Conservation (phyloP, 2,888 invertebrate species). For the Drosophila hamatofila region DNA sequence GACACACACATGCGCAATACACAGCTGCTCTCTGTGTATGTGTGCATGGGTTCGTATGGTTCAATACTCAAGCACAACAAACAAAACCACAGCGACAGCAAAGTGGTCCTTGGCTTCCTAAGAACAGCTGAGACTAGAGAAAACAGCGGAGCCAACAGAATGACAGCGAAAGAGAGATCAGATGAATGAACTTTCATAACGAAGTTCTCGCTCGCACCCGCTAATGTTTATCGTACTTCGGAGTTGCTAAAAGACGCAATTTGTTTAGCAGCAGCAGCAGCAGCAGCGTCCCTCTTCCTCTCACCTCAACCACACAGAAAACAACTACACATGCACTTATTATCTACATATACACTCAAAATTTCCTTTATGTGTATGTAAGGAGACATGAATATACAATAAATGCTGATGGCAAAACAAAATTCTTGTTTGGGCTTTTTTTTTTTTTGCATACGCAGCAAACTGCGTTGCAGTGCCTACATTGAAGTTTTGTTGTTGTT, state of each 20-base stretch:
- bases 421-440: conserved; percentile 17
- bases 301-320: neutral
- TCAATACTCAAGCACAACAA: conserved; percentile 18
- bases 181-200: conserved; percentile 52
- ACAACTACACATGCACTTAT: neutral
- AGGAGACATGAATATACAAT: conserved; percentile 20
- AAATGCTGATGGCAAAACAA: conserved; percentile 19
- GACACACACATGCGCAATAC: conserved; percentile 58
- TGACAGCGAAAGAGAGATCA: conserved; percentile 43
- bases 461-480: conserved; percentile 39
- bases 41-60: neutral
- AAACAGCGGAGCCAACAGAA: conserved; percentile 15
- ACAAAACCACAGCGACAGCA: conserved; percentile 31
- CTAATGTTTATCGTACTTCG: conserved; percentile 42
- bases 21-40: conserved; percentile 52
- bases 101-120: conserved; percentile 37
- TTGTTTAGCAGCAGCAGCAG: conserved; percentile 45
- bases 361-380: neutral
- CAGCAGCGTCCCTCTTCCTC: conserved; percentile 12
- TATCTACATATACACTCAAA: conserved; percentile 3
- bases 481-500: conserved; percentile 27
- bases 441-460: conserved; percentile 33
- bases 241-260: conserved; percentile 59
- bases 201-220: conserved; percentile 30
- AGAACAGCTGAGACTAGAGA: conserved; percentile 36